Percentiles rank a stretch among this genome's conserved stretches.
phyloP scores from a whole-genome alignment of 2,888 invertebrate species.

The Biston betularia region DNA sequence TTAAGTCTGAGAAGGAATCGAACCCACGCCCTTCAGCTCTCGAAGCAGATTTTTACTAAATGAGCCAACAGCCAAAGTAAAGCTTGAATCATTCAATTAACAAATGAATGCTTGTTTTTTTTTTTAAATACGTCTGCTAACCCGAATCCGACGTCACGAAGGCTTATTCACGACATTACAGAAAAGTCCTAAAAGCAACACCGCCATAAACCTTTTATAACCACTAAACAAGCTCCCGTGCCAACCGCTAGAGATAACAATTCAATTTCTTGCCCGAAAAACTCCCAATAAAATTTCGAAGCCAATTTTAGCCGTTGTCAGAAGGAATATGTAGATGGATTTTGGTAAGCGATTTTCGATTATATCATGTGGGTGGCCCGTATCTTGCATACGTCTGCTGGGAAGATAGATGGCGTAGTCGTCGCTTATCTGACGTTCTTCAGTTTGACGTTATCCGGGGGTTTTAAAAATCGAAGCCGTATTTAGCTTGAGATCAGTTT shows the following conservation, averaged over 20 bases:
- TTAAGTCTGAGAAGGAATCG: too few relatives aligned
- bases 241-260: slow-evolving; percentile 45
- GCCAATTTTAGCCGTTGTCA: slow-evolving; percentile 66
- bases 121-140: neutral
- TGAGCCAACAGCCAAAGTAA: too few relatives aligned
- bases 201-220: slow-evolving; percentile 33
- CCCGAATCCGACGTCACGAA: neutral
- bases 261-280: slow-evolving; percentile 54
- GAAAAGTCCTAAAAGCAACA: slow-evolving; percentile 13
- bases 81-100: too few relatives aligned
- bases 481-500: slow-evolving; percentile 49
- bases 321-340: slow-evolving; percentile 67
- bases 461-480: slow-evolving; percentile 63
- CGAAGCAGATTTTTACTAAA: too few relatives aligned
- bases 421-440: slow-evolving; percentile 65
- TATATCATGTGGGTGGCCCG: slow-evolving; percentile 66
- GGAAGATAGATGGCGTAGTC: slow-evolving; percentile 75
- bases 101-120: too few relatives aligned
- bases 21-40: too few relatives aligned
- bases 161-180: slow-evolving; percentile 8
- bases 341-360: slow-evolving; percentile 72
- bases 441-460: slow-evolving; percentile 62
- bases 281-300: slow-evolving; percentile 58
- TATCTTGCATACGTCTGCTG: slow-evolving; percentile 69
- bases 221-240: slow-evolving; percentile 29